phyloP scores from a whole-genome alignment of 2,113 vertebrate genomes.

The Oryzias melastigma region DNA sequence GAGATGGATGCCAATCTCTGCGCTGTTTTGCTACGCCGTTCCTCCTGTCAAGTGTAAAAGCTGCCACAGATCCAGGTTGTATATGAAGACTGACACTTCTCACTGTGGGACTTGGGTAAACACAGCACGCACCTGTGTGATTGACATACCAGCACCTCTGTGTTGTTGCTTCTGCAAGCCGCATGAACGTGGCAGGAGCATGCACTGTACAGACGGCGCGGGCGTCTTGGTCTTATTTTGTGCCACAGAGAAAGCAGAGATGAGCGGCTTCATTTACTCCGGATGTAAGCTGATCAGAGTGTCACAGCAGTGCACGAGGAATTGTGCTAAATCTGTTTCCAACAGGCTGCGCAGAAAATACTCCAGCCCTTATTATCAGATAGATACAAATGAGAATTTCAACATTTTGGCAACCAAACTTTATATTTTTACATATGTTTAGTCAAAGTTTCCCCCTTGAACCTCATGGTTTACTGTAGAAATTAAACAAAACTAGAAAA shows the following conservation, averaged over 20 bases:
- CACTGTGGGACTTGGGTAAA: slow-evolving; percentile 46
- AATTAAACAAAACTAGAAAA: too few relatives aligned
- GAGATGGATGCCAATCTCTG: slow-evolving; percentile 57
- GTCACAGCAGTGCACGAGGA: not conserved
- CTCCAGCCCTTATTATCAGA: too few relatives aligned
- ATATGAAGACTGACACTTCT: slow-evolving; percentile 47
- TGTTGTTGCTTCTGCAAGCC: slow-evolving; percentile 22
- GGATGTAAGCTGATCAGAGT: not conserved
- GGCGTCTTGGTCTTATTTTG: not conserved
- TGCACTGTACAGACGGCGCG: slow-evolving; percentile 24
- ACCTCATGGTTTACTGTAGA: too few relatives aligned
- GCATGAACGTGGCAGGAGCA: slow-evolving; percentile 17
- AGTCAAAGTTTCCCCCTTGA: too few relatives aligned
- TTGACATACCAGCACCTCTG: slow-evolving; percentile 29
- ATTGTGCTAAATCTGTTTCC: too few relatives aligned
- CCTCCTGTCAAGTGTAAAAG: slow-evolving; percentile 57
- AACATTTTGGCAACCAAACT: too few relatives aligned
- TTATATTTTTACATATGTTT: too few relatives aligned
- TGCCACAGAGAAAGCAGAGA: not conserved
- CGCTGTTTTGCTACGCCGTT: slow-evolving; percentile 51
- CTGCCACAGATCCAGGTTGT: slow-evolving; percentile 38
- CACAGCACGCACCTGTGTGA: slow-evolving; percentile 46
- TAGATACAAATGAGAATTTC: too few relatives aligned
- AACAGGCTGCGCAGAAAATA: too few relatives aligned
- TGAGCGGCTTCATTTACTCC: slow-evolving; percentile 5